These are phyloP conservation scores for Eurystomus gularis DNA, from an alignment of 2,113 vertebrate species.

Conservation along the genomic window DNA sequence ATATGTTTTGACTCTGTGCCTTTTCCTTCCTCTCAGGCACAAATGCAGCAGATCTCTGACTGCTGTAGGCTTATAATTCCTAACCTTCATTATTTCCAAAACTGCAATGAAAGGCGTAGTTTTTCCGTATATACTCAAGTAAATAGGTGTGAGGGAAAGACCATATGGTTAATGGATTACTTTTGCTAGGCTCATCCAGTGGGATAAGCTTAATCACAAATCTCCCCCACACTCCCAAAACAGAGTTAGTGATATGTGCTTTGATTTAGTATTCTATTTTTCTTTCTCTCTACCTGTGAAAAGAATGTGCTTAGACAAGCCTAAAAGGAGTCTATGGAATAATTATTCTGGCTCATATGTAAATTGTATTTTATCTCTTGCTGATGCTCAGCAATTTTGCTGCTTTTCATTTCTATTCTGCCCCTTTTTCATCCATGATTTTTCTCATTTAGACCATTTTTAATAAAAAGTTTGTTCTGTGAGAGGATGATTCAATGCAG, in stretches of 20 bases:
- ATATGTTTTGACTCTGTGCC: rapidly evolving
- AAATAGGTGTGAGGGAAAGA: not conserved
- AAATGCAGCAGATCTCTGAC: not conserved
- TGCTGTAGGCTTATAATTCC: not conserved
- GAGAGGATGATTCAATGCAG: not conserved
- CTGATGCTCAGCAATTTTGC: not conserved
- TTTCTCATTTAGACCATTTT: not conserved
- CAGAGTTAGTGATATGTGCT: not conserved
- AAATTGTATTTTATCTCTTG: not conserved
- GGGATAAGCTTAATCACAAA: not conserved
- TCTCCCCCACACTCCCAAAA: rapidly evolving
- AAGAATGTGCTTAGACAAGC: slow-evolving; percentile 8
- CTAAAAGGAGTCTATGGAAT: not conserved
- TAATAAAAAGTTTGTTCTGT: not conserved
- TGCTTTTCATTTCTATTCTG: not conserved
- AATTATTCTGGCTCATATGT: not conserved
- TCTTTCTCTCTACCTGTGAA: not conserved
- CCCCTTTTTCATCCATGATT: not conserved
- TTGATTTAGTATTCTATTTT: not conserved
- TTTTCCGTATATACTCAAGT: not conserved
- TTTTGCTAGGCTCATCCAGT: not conserved
- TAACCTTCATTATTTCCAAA: not conserved
- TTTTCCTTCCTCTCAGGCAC: not conserved
- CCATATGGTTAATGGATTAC: not conserved
- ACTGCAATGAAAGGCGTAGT: not conserved